These are phyloP conservation scores for Magallana gigas DNA, from an alignment of 1,140 invertebrate genomes.

Conservation along the genomic window DNA sequence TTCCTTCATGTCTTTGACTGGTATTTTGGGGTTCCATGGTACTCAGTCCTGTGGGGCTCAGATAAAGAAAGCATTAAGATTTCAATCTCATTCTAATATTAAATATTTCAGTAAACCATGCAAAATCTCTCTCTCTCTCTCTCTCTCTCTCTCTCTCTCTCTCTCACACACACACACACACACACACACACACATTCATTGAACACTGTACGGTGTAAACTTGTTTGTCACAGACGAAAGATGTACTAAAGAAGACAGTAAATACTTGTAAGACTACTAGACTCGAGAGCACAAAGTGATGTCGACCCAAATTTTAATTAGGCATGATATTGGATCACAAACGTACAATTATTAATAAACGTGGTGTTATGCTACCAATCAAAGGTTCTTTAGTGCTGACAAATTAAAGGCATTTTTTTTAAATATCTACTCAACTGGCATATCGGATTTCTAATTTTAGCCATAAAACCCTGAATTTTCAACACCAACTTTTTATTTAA, in stretches of 20 bases:
- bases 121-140: background rate
- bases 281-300: background rate
- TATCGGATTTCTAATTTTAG: constrained; percentile 5
- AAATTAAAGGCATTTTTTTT: background rate
- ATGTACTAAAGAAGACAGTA: too few relatives aligned
- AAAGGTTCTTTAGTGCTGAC: too few relatives aligned
- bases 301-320: background rate
- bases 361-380: background rate
- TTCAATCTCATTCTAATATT: background rate
- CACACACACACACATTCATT: background rate
- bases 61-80: background rate
- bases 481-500: background rate
- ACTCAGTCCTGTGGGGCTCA: background rate
- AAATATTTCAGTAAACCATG: background rate
- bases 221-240: too few relatives aligned
- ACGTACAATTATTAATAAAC: too few relatives aligned
- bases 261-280: background rate
- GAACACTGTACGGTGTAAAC: background rate
- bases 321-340: background rate
- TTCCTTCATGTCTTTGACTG: background rate
- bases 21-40: background rate
- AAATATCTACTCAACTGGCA: background rate
- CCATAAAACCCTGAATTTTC: background rate
- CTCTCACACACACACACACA: background rate
- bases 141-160: background rate